Evolutionary conservation across 23 tunicate genomes (phyloP), one percentile per base, ranked within the genome.

Genomic region (Corella eumyota): DNA sequence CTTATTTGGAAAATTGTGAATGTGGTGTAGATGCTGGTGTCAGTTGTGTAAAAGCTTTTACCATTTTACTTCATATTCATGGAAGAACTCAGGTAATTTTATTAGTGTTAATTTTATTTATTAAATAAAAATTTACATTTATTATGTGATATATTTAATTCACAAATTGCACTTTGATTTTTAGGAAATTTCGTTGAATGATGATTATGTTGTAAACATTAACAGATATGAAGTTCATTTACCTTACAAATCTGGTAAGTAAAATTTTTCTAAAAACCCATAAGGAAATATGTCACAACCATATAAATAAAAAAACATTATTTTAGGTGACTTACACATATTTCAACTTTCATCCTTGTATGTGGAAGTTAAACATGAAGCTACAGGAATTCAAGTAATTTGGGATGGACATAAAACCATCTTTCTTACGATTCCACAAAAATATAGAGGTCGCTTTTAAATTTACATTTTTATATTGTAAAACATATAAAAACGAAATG

Each of bases 21-120:
- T 76, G 83, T 61, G 83, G 83, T 5, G 45, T 31, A 13, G 83
- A 76, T 58, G 64, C 58, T 11, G 83, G 67, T 22, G 46, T 68
- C 15, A 40, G 54, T 9, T 76, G 83, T 59, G 45, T 47, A 9
- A 76, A 76, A 36, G 56, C 83, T 0, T 76, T 76, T 38, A 76
- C 68, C 31, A 40, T 76, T 33, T 46, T 25, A 25, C 51, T 76
- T 2, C 25, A 11, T n/a, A 11, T 30, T 4, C 19, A 55, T n/a
- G 74, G 68, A 24, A 19, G 21, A 30, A 49, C 30, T 2, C 83
- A 76, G 68, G 83, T 60, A 44, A 38, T 26, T 4, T 35, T 19
- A 19, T 29, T 6, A n/a, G 22, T 51, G 15, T 6, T 51, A 27
- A 19, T 7, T 25, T 51, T 51, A 19, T n/a, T n/a, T n/a, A n/a